A percentile compares a stretch with the other conserved stretches of the same genome.
Conservation (phyloP, 2,113 vertebrate genomes). For the Tachycineta bicolor region DNA sequence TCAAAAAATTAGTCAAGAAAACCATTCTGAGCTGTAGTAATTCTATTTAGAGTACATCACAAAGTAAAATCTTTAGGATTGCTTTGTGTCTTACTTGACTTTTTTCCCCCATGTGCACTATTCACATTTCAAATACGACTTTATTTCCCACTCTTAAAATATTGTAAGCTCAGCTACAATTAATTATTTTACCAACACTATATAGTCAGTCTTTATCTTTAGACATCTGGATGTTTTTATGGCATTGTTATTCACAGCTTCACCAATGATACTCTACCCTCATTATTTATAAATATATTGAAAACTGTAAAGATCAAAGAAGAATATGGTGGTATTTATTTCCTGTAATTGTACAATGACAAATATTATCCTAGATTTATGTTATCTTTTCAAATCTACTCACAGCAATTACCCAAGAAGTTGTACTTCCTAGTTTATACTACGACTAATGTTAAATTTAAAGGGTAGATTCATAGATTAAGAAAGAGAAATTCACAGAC, state of each 20-base stretch:
- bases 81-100: background rate
- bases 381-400: background rate
- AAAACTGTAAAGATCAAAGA: background rate
- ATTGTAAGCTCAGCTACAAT: background rate
- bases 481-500: background rate
- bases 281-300: background rate
- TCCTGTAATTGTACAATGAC: background rate
- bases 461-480: background rate
- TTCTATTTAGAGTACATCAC: background rate
- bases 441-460: background rate
- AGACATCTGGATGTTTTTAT: background rate
- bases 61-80: background rate
- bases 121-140: background rate
- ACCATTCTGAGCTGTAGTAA: background rate
- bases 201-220: background rate
- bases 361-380: background rate
- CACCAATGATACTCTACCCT: background rate
- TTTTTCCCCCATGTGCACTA: too few species aligned
- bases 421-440: background rate
- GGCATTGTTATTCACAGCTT: background rate
- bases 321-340: background rate
- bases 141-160: background rate
- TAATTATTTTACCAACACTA: background rate
- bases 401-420: rapidly evolving
- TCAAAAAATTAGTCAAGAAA: background rate